Evolutionary conservation across 2,888 invertebrate species (phyloP).

Genomic region (Ectemnius lituratus): DNA sequence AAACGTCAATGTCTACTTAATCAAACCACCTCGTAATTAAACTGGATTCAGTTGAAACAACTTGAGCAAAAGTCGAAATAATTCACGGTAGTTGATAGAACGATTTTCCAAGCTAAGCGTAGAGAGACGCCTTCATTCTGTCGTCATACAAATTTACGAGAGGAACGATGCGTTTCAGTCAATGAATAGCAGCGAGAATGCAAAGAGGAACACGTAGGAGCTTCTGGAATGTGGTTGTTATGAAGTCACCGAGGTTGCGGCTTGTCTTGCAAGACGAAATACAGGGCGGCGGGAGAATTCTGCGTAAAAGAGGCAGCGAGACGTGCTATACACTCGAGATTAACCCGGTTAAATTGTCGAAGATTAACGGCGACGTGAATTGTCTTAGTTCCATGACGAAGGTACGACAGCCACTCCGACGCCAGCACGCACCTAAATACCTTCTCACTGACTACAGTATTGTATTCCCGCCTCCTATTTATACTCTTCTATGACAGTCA

Average conservation of each 20-base stretch:
- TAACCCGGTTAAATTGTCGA: constrained; percentile 35
- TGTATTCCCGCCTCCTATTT: neutral
- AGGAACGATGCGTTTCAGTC: too few species aligned
- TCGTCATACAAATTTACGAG: too few species aligned
- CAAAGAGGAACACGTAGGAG: too few species aligned
- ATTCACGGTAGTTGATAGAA: too few species aligned
- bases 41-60: too few species aligned
- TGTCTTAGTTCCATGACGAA: constrained; percentile 36
- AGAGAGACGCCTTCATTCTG: too few species aligned
- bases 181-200: too few species aligned
- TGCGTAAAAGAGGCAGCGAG: constrained; percentile 34
- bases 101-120: too few species aligned
- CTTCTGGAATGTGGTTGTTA: constrained; percentile 11
- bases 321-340: constrained; percentile 20
- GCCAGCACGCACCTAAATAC: too few species aligned
- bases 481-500: neutral
- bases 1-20: too few species aligned
- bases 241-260: constrained; percentile 9
- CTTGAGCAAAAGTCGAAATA: too few species aligned
- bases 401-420: constrained; percentile 26
- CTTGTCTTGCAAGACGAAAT: constrained; percentile 26
- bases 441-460: constrained; percentile 15
- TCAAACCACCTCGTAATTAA: too few species aligned
- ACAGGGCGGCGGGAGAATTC: constrained; percentile 21
- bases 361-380: constrained; percentile 38